phyloP scores from a whole-genome alignment of 2,113 vertebrate genomes.

The Microcebus jonahi region DNA sequence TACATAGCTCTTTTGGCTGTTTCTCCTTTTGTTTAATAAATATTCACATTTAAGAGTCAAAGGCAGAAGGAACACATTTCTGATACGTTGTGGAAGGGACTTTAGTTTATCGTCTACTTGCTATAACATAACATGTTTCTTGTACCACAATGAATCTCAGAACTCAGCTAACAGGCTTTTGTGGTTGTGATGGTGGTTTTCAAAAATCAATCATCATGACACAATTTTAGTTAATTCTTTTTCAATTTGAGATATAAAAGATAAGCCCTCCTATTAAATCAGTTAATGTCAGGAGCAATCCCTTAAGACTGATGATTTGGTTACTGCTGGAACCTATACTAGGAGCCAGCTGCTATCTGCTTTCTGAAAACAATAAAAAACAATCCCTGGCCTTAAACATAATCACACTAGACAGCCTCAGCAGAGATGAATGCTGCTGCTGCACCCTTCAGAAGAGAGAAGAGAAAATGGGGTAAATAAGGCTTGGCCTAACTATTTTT shows the following conservation, averaged over 20 bases:
- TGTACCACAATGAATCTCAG: not conserved
- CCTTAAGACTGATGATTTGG: conserved; percentile 5
- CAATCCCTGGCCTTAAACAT: not conserved
- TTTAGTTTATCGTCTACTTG: not conserved
- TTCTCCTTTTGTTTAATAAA: not conserved
- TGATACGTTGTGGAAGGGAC: not conserved
- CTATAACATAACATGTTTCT: not conserved
- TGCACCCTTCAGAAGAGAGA: not conserved
- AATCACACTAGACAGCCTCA: not conserved
- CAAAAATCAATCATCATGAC: not conserved
- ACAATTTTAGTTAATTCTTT: not conserved
- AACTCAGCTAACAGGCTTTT: not conserved
- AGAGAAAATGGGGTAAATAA: not conserved
- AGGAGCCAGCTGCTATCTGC: not conserved
- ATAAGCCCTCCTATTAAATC: not conserved
- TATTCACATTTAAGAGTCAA: not conserved
- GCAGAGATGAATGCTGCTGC: not conserved
- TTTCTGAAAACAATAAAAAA: conserved; percentile 34
- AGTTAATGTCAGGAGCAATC: conserved; percentile 33
- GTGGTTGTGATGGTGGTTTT: not conserved
- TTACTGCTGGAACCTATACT: not conserved
- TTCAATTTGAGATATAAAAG: not conserved
- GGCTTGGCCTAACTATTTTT: not conserved
- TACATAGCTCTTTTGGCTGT: not conserved
- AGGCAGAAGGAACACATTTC: not conserved